Base-by-base conservation (phyloP, 2,888 invertebrate species). In the Coelinius sp. region DNA sequence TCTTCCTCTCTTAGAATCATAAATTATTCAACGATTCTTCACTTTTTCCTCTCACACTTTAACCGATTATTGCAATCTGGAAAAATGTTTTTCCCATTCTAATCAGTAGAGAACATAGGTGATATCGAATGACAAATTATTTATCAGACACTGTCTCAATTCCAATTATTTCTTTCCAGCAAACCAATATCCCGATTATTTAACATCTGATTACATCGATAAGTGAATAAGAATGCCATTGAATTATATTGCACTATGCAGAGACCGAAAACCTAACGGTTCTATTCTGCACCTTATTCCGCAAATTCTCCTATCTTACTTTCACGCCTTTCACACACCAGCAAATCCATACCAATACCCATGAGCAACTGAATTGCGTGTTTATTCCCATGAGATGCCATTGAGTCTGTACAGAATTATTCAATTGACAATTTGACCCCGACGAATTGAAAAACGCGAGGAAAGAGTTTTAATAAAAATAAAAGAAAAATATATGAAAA, bases 211-310 rank as follows among this genome's bases (percentile, higher is more conserved):
- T 4, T 44, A 17, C 14, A 10, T 44, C 14, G 44, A 44, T 35
- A 35, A 35, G 1, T 6, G 10, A 10, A 35, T 35, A 10, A 44
- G n/a, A 44, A 5, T 44, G 44, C 5, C 5, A 7, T n/a, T 12
- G 56, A n/a, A 56, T 17, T 3, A 31, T 27, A n/a, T 20, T 59
- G 59, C 59, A 59, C 31, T 17, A 12, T 53, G 20, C 31, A 0
- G 6, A 25, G 25, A 25, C 10, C n/a, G 53, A 24, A 53, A 20
- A 59, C 20, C 31, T 59, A 59, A 59, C 59, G 59, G 59, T 59
- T 59, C 31, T 31, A 20, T 25, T 25, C 53, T 3, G 12, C n/a
- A n/a, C 17, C n/a, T 12, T 56, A 56, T 56, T 56, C 25, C 56
- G 27, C 27, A 59, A 59, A 35, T 35, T 59, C 59, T 17, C 1